Evolutionary conservation across 2,797 vertebrate species (phyloP).

Genomic region (Rhabdophis nuchalis): DNA sequence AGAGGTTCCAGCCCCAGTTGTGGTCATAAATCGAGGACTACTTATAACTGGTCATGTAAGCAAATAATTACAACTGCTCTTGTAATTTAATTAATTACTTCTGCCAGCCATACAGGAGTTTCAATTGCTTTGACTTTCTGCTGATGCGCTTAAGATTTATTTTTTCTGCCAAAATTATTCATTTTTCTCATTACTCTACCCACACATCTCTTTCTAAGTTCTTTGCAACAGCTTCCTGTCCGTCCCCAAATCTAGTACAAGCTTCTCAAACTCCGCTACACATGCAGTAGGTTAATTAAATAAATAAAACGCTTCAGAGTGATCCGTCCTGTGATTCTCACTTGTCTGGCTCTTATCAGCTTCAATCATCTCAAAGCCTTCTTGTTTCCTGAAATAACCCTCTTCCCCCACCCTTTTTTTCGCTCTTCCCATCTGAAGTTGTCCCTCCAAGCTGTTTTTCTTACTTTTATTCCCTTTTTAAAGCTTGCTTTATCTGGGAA

Average conservation of each 20-base stretch:
- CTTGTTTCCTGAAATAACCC: not conserved
- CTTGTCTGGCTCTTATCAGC: not conserved
- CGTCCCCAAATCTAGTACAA: not conserved
- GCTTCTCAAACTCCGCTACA: not conserved
- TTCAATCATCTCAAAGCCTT: not conserved
- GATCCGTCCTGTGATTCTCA: not conserved
- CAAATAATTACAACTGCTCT: constrained; percentile 4
- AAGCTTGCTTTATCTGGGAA: not conserved
- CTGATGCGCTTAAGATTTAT: not conserved
- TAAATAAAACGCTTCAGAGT: not conserved
- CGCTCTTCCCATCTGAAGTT: not conserved
- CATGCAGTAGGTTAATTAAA: not conserved
- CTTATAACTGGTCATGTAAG: not conserved
- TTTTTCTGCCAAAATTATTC: not conserved
- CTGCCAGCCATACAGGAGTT: not conserved
- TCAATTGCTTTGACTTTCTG: not conserved
- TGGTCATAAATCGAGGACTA: not conserved
- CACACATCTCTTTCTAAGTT: not conserved
- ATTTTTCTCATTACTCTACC: not conserved
- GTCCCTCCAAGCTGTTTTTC: not conserved
- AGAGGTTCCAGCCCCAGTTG: not conserved
- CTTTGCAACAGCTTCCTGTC: not conserved
- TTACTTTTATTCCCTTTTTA: not conserved
- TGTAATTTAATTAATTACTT: not conserved
- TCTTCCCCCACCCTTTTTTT: not conserved